Base-by-base conservation (phyloP, 2,888 invertebrate species). In the Apodemia hepburni region DNA sequence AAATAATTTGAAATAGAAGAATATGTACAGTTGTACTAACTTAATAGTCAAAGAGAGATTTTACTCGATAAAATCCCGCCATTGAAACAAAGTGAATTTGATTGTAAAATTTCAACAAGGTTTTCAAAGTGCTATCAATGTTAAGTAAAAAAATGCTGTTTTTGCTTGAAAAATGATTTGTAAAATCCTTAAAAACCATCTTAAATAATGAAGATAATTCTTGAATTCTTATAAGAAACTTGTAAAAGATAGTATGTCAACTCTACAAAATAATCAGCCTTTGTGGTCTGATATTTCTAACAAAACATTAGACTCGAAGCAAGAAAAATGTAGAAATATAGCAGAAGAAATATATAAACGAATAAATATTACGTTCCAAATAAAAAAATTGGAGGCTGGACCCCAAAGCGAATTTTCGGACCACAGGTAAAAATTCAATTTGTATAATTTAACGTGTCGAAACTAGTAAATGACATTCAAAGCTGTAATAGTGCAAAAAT, bases 311-410 rank as follows among this genome's bases (percentile, higher is more conserved):
- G 77, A 84, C 67, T 79, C 86, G 0, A 90, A 84, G 69, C 86
- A 90, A 59, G 90, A 91, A 64, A 91, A 91, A 77, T 91, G 90
- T 75, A 79, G 85, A 4, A 85, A 90, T 72, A 91, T 91, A 9
- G 86, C 90, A 0, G 90, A 90, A 63, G 91, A 91, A 68, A 91
- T 91, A 69, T 91, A 91, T 70, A 91, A 91, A 65, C 82, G 91
- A 70, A 91, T 91, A 66, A 83, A 91, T 71, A 87, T 91, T 65
- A 91, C 90, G 6, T 90, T 91, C 79, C 82, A 89, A 77, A 89
- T 90, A 12, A 91, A 90, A 69, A 85, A 89, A 69, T 69, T 87
- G 54, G 88, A 87, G 66, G 75, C 75, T 42, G 81, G 74, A 3
- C 75, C 75, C 0, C 84, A 81, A 49, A 89, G 87, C 76, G 87